Percentiles rank a stretch among this genome's conserved stretches.
These are phyloP conservation scores for Aricia artaxerxes DNA, from an alignment of 2,888 invertebrate species.

Conservation along the genomic window DNA sequence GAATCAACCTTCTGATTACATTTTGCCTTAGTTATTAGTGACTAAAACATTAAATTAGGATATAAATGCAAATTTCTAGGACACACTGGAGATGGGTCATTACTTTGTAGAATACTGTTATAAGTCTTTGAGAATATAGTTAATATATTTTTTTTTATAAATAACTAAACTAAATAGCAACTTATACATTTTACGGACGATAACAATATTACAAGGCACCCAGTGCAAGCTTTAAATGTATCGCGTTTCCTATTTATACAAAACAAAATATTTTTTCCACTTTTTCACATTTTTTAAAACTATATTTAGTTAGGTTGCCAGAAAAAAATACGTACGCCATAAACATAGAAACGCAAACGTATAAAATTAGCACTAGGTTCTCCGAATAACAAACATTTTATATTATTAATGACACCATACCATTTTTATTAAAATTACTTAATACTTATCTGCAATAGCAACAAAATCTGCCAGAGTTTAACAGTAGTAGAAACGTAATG, in stretches of 20 bases:
- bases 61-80: constrained; percentile 58
- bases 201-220: constrained; percentile 22
- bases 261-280: neutral
- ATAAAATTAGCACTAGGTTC: constrained; percentile 28
- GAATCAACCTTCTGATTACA: constrained; percentile 36
- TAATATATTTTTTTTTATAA: constrained; percentile 39
- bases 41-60: constrained; percentile 37
- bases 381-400: constrained; percentile 41
- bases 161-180: constrained; percentile 49
- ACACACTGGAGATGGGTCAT: constrained; percentile 45
- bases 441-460: constrained; percentile 55
- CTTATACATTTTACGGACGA: constrained; percentile 44
- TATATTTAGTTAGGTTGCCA: neutral
- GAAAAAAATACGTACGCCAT: constrained; percentile 5
- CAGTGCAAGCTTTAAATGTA: constrained; percentile 2
- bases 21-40: constrained; percentile 35
- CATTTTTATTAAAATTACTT: constrained; percentile 50
- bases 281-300: neutral
- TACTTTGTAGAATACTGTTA: constrained; percentile 54
- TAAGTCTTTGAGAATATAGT: constrained; percentile 50
- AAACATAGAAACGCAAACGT: constrained; percentile 6
- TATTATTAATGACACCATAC: constrained; percentile 50
- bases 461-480: constrained; percentile 52
- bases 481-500: constrained; percentile 47
- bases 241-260: neutral